Conservation (phyloP, 2,888 invertebrate genomes). For the Meghimatium bilineatum region DNA sequence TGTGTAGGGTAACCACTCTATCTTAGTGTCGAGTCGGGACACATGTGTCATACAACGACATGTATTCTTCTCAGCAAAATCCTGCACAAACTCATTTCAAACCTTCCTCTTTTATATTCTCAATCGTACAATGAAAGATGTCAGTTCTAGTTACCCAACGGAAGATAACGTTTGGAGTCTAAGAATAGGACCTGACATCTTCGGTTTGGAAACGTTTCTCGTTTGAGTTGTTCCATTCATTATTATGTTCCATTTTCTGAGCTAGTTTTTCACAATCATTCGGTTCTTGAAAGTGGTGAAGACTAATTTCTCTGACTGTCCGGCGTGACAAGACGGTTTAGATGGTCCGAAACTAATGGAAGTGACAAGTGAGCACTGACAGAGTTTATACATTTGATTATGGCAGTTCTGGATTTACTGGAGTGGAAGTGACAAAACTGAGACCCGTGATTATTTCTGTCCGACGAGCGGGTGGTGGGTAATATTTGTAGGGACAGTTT, state of each 20-base stretch:
- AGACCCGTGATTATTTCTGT: too few species aligned
- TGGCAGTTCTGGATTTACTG: slow-evolving; percentile 21
- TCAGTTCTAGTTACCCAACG: slow-evolving; percentile 16
- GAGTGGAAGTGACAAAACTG: background rate
- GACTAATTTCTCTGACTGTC: background rate
- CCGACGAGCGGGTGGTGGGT: background rate
- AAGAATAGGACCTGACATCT: slow-evolving; percentile 12
- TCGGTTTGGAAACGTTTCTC: slow-evolving; percentile 4
- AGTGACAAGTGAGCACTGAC: slow-evolving; percentile 7
- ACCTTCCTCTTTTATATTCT: background rate
- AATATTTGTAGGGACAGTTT: background rate
- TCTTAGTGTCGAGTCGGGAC: background rate
- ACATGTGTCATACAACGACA: slow-evolving; percentile 20
- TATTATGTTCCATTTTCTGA: background rate
- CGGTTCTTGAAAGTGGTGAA: background rate
- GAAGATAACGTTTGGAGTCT: background rate
- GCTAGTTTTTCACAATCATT: slow-evolving; percentile 1
- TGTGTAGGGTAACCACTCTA: background rate
- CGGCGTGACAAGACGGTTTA: background rate
- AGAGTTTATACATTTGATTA: background rate
- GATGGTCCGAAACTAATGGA: slow-evolving; percentile 13
- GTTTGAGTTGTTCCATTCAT: slow-evolving; percentile 21
- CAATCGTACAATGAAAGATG: background rate
- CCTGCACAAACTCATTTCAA: slow-evolving; percentile 28
- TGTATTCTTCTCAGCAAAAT: background rate